Base-by-base conservation (phyloP, 2,888 invertebrate species). In the Sesia bembeciformis region DNA sequence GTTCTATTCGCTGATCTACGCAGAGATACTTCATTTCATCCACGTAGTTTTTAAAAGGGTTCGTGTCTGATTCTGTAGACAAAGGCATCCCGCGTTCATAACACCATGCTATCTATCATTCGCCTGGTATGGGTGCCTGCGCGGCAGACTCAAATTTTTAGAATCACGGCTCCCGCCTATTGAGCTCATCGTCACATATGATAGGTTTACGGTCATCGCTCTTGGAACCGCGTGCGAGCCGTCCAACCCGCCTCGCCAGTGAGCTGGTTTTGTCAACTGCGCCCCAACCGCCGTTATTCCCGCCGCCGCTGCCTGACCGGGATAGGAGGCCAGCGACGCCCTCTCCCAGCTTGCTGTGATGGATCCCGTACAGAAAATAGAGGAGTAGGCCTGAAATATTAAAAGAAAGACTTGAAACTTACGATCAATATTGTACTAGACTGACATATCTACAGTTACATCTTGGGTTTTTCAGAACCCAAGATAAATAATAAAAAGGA, bases 331-430 rank as follows among this genome's bases (percentile, higher is more conserved):
- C 88, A 0, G 88, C 80, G 3, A 85, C 85, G n/a, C 89, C 88
- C 57, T 89, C 92, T 43, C 95, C 94, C 64, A 96, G 92, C 76
- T 95, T 95, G 78, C 96, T 96, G 76, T 96, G 94, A 71, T 95
- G 94, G 58, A 96, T 95, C 4, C 96, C 96, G 75, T 96, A 96
- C 1, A 95, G 82, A 81, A 96, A 96, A 76, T 96, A 96, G 4
- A 96, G 92, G 40, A 95, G 82, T 75, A 96, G 90, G 53, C 96
- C 96, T 96, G 84, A 8, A 90, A 76, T 42, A 41, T 46, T 46
- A 8, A 23, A 23, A 23, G 23, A 23, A 23, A 23, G 23, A 23
- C 23, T 23, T 23, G 1, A 23, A 23, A 23, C 23, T 23, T 23
- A 23, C 23, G 23, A 23, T 23, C 23, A 23, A 23, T 23, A 23